Percentiles rank a stretch among this genome's conserved stretches.
Conservation (phyloP, 2,888 invertebrate genomes). For the Limnephilus marmoratus region DNA sequence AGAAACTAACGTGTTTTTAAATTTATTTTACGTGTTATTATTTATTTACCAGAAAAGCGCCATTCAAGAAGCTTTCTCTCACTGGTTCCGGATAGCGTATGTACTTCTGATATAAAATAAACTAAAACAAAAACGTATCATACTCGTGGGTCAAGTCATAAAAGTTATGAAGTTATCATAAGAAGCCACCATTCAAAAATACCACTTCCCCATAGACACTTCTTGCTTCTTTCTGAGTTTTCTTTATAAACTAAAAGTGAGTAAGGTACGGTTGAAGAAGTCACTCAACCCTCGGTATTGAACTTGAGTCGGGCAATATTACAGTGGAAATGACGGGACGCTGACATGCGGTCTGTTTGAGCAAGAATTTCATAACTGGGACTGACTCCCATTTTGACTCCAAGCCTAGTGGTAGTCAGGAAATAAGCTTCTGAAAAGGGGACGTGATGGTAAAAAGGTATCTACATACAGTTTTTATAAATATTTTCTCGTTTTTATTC, state of each 20-base stretch:
- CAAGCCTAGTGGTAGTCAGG: not conserved
- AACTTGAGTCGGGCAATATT: not conserved
- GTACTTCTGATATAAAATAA: not conserved
- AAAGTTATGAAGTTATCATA: not conserved
- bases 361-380: not conserved
- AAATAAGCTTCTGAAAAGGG: not conserved
- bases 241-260: not conserved
- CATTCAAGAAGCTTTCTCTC: no score
- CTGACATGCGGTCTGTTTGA: not conserved
- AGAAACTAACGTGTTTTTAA: no score
- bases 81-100: no score
- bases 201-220: not conserved
- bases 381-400: not conserved
- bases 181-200: no score
- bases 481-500: no score
- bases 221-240: not conserved
- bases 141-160: not conserved
- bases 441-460: not conserved
- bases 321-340: not conserved
- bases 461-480: no score
- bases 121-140: not conserved
- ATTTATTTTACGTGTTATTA: no score
- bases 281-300: not conserved
- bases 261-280: not conserved
- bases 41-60: no score